Base-by-base conservation (phyloP, 2,797 vertebrate genomes). In the Naso thynnoides region DNA sequence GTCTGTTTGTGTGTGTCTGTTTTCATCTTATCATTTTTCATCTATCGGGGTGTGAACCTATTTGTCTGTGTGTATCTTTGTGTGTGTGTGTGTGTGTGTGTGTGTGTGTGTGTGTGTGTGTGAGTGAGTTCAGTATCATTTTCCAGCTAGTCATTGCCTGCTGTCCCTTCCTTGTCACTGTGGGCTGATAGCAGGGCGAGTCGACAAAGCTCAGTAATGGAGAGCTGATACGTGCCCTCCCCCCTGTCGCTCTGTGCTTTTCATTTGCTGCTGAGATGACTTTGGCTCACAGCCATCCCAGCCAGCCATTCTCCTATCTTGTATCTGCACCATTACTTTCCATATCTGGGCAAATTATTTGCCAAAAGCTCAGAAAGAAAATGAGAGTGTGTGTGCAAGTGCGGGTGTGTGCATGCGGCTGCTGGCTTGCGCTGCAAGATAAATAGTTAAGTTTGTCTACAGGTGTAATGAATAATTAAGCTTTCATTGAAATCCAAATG, bases 261-360 rank as follows among this genome's bases (percentile, higher is more conserved):
- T 90, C 89, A 86, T 91, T 91, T 89, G 86, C 88, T 73, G 84
- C 84, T 63, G 85, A 88, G 87, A 87, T 82, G 89, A 88, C 85
- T 90, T 86, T 91, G 90, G 87, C 90, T 84, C 86, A 63, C 80
- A 79, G 88, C 84, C 88, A 79, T 76, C 54, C 27, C 62, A 70
- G 67, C 82, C 83, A 84, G 81, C 82, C 86, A 86, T 78, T 88
- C 86, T 86, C 79, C 69, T 62, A 73, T 88, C 85, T 84, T 74
- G 41, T 78, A 83, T 89, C 87, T 82, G 79, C 86, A 67, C 86
- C 83, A 86, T 88, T 89, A 81, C 79, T 71, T 78, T 88, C 83
- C 84, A 86, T 83, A 90, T 86, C 86, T 73, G 61, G 57, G 73
- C 65, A 84, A 88, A 91, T 91, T 85, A 82, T 89, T 85, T 5